phyloP scores from a whole-genome alignment of 2,888 invertebrate genomes.

The Apamea sordens region DNA sequence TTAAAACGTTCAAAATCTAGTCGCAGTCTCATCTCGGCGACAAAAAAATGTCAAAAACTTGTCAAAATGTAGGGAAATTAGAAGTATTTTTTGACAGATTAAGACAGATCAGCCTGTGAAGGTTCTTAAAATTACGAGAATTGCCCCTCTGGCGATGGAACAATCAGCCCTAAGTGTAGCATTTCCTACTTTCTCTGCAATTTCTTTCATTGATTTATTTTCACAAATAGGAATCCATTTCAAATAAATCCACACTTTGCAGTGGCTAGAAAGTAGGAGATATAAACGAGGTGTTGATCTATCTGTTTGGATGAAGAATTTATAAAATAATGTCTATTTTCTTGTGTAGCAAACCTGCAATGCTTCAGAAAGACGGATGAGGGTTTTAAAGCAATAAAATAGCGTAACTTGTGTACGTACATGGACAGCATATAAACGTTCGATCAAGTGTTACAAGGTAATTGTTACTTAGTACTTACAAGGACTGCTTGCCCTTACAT shows the following conservation, averaged over 20 bases:
- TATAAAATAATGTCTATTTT: constrained; percentile 43
- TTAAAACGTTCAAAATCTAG: too few relatives aligned
- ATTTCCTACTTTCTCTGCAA: not conserved
- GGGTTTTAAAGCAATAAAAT: constrained; percentile 40
- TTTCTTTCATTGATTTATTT: not conserved
- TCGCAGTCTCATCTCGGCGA: too few relatives aligned
- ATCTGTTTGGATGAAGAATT: constrained; percentile 33
- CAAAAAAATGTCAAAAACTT: too few relatives aligned
- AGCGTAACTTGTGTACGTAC: constrained; percentile 28
- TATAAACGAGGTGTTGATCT: constrained; percentile 46
- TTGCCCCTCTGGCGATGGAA: too few relatives aligned
- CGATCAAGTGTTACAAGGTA: constrained; percentile 6
- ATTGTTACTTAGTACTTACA: constrained; percentile 2
- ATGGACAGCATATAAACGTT: constrained; percentile 26
- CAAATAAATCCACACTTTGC: constrained; percentile 41
- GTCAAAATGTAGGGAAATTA: too few relatives aligned
- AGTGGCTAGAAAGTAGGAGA: constrained; percentile 21
- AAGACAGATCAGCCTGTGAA: too few relatives aligned
- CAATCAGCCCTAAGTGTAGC: too few relatives aligned
- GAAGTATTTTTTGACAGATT: too few relatives aligned
- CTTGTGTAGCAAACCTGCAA: constrained; percentile 32
- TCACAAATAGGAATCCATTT: constrained; percentile 32
- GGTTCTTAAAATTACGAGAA: too few relatives aligned
- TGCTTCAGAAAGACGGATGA: constrained; percentile 42
- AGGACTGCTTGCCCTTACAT: not conserved